Evolutionary conservation across 2,797 vertebrate species (phyloP), one percentile per base, ranked within the genome.

Genomic region (Cuniculus paca): DNA sequence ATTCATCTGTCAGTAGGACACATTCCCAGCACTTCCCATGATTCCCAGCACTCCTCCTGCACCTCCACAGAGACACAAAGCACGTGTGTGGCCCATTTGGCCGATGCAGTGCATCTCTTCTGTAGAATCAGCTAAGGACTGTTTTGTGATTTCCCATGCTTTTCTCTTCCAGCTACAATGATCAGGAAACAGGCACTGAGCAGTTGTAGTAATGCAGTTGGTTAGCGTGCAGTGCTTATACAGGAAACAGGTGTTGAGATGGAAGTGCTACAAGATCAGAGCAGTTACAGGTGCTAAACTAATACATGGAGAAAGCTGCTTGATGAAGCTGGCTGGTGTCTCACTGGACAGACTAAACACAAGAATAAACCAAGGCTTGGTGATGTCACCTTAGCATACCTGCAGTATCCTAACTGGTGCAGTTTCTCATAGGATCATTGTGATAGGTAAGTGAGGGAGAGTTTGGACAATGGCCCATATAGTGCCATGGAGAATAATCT

Each of bases 1-100:
- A 3, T 5, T 0, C 42, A 8, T 74, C 5, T 45, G 3, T 16
- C 24, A 28, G 0, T 10, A 34, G n/a, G 14, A 16, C 63, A 6
- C 56, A 8, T 2, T 36, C 34, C 28, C 22, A 16, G 4, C 4
- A 2, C 34, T 28, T 74, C 17, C 0, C 28, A 22, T 5, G 13
- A 60, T 26, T 19, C 4, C 5, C 50, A 3, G 14, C 56, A 20
- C 8, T 48, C n/a, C 42, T 48, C 28, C 45, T 26, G 9, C 19
- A 16, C 19, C 34, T 42, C 13, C 7, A 20, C 3, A 36, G 63
- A 74, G 5, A 10, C 68, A 6, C 45, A 85, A 63, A 50, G 8
- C 42, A 48, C 2, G 2, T 16, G 2, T 17, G 4, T 1, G 34
- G 22, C 8, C 28, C 24, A 39, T 74, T 74, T 52, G 48, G 34